phyloP scores from a whole-genome alignment of 35 echinoderm and acorn worm species.

The Eucidaris tribuloides region DNA sequence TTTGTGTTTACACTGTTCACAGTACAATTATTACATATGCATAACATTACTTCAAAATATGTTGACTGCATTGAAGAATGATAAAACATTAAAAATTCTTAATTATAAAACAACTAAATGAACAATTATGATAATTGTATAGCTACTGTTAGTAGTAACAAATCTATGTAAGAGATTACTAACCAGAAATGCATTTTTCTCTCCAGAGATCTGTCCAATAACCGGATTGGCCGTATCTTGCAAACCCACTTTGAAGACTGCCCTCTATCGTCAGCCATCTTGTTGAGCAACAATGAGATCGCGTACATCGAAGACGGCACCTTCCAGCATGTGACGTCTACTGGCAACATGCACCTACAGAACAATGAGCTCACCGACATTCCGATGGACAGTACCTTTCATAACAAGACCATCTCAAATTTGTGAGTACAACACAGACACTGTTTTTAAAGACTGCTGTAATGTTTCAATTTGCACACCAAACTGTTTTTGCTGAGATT shows the following conservation, averaged over 20 bases:
- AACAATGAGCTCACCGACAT: constrained; percentile 70
- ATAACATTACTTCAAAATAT: no score
- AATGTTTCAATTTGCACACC: no score
- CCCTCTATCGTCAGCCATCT: not conserved
- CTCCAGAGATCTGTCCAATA: constrained; percentile 37
- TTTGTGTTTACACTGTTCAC: no score
- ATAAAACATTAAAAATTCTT: no score
- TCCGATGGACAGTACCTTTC: constrained; percentile 69
- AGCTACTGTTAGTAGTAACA: no score
- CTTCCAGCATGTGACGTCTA: constrained; percentile 43
- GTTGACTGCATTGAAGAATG: no score
- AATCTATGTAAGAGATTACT: no score
- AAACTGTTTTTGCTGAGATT: no score
- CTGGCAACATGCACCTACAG: constrained; percentile 17
- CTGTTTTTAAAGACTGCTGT: not conserved
- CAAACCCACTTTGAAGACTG: constrained; percentile 82
- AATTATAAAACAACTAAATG: no score
- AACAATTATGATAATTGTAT: no score
- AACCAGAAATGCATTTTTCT: not conserved
- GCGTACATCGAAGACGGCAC: constrained; percentile 94
- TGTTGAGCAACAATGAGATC: constrained; percentile 62
- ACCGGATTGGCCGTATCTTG: constrained; percentile 76
- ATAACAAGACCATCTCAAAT: constrained; percentile 3
- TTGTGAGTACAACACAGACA: constrained; percentile 45
- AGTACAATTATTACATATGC: no score